Percentiles rank a stretch among this genome's conserved stretches.
These are phyloP conservation scores for Halcyon smyrnensis DNA, from an alignment of 2,797 vertebrate species.

Conservation along the genomic window DNA sequence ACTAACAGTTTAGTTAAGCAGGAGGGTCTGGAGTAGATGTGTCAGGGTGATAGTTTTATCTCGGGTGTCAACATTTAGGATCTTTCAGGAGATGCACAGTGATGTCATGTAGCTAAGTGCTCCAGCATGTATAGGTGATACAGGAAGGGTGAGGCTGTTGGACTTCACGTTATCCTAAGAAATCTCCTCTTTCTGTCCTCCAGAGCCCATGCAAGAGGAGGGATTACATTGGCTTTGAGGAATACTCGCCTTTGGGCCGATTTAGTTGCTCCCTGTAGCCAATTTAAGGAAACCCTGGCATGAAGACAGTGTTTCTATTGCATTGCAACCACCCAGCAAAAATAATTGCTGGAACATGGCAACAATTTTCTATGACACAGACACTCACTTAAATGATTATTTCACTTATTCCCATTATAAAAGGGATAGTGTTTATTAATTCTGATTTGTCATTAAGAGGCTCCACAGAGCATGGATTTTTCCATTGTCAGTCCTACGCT, in stretches of 20 bases:
- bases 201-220: background rate
- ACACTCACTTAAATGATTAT: background rate
- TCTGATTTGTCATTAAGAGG: background rate
- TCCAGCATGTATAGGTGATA: background rate
- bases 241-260: background rate
- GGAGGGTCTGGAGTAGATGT: background rate
- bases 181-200: fast-evolving
- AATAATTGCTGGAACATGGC: background rate
- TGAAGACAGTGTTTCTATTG: background rate
- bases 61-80: background rate
- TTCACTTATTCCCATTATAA: background rate
- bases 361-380: background rate
- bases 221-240: background rate
- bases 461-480: constrained; percentile 3
- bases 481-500: background rate
- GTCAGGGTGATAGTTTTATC: background rate
- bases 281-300: background rate
- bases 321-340: background rate
- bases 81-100: fast-evolving
- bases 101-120: background rate
- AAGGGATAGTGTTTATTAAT: background rate
- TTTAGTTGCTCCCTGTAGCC: background rate
- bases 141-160: background rate
- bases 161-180: background rate
- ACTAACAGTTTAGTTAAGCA: background rate